Base-by-base conservation (phyloP, 2,797 vertebrate species). In the Sitta carolinensis region DNA sequence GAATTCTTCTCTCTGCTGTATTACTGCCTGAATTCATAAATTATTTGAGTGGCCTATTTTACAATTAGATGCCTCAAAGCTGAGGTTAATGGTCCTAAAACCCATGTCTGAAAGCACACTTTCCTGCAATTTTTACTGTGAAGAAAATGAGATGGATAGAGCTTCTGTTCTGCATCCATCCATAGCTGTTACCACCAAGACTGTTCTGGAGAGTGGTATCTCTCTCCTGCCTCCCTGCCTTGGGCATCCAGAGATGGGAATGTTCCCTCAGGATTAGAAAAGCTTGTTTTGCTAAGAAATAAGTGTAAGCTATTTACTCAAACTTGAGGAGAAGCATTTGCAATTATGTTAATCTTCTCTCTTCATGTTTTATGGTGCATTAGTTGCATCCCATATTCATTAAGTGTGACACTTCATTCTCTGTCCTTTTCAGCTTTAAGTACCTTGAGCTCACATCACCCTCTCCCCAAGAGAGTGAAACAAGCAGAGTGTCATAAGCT, bases 21-120 rank as follows among this genome's bases (percentile, higher is more conserved):
- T 87, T 94, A 13, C 80, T 75, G 66, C 69, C 62, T 62, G 73
- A 86, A 91, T 91, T 95, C 80, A 95, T 95, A 78, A 96, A 96
- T 95, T 92, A 93, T 94, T 95, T 94, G 85, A 73, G 73, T 94
- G 91, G 22, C 89, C 93, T 95, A 63, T 94, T 96, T 95, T 94
- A 76, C 80, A 86, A 42, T 80, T 90, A 76, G 74, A 52, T 91
- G 63, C 48, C 77, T 90, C 32, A 84, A 47, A 92, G 79, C 69
- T 85, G 75, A 78, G 40, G 45, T 27, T 57, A 32, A 10, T 87
- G 72, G 57, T 81, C 69, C 48, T 94, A 86, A 93, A 95, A 55
- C 36, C 68, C 26, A 5, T 7, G 26, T 70, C 50, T 86, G 79
- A 88, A 93, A 95, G 76, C 25, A 66, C 20, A 13, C 29, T 54